Evolutionary conservation across 2,797 vertebrate species (phyloP), one percentile per base, ranked within the genome.

Genomic region (Sciurus carolinensis): DNA sequence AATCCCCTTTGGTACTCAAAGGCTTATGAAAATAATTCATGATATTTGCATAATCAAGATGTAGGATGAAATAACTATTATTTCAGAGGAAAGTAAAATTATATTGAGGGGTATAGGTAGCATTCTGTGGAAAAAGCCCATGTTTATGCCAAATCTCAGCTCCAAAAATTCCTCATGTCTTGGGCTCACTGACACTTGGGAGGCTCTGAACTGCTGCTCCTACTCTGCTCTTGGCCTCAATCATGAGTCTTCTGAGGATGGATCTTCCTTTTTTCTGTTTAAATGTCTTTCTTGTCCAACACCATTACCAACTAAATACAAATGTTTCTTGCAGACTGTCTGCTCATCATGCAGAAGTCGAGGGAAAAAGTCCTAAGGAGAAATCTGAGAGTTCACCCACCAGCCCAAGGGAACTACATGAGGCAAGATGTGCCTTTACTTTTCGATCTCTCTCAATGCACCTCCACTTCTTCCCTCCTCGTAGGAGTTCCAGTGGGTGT

Each of bases 11-110:
- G 28, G n/a, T 66, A 50, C 44, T 75, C 66, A 81, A 87, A 95
- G 71, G 13, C 64, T 97, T 20, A 62, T n/a, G 67, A 94, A 95
- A 81, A 80, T 42, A 80, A 84, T 64, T 52, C 24, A 12, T 1
- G 83, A 18, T 83, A 44, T 71, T 93, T 96, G 50, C 71, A 57
- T 71, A 94, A 83, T 85, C 50, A 24, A 80, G 47, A 92, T 3
- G 30, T 36, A 76, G 36, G 24, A 15, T 54, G 42, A 84, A 84
- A 59, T 66, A 67, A 92, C 5, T 81, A 18, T 64, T 1, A 33
- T 81, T 90, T 76, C 81, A 73, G 42, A 92, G 50, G 84, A 66
- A 92, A 89, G 73, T 75, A 72, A 94, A 88, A 64, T 92, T 42
- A 67, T 44, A 75, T 36, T 67, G 9, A 76, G 22, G 15, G 28